Base-by-base conservation (phyloP, 2,888 invertebrate genomes). In the Perithous albicinctus region DNA sequence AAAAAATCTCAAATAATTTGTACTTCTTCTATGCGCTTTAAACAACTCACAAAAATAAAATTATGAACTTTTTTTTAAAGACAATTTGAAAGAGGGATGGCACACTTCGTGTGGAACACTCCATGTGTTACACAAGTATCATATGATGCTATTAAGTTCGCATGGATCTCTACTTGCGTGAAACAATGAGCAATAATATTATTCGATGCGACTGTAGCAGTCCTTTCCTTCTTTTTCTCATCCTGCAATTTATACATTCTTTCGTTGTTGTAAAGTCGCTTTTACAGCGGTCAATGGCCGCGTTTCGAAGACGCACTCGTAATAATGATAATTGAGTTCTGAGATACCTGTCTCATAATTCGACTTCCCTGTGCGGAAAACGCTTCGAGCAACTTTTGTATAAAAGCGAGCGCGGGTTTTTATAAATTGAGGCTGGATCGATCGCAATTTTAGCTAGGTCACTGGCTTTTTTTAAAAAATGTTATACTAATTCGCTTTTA, bases 141-240 rank as follows among this genome's bases (percentile, higher is more conserved):
- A 32, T 54, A 69, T 78, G 51, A 73, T 74, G 61, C 67, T 69
- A 63, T 74, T 18, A 74, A 74, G 15, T 26, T 41, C 23, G 63
- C 54, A 26, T 64, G n/a, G 41, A 56, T 70, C 29, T 56, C 29
- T 29, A 43, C n/a, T 29, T 20, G 48, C 73, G 59, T n/a, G 2
- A 32, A 54, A 69, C 38, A n/a, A 69, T 23, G 59, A 67, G 61
- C 61, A 48, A 54, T 32, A 26, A 69, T 1, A 35, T 38, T 35
- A 54, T 23, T 38, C 35, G 63, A 48, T 15, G n/a, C 46, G 61
- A 46, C 10, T 20, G 35, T 15, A 46, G 48, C 46, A n/a, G 20
- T 18, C 12, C 51, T 35, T 73, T n/a, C 32, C 32, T 59, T 46
- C 12, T 29, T 70, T 12, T 4, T 51, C 38, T 69, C 8, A 32